A percentile compares a stretch with the other conserved stretches of the same genome.
phyloP scores from a whole-genome alignment of 2,888 invertebrate species.

The Chrysotoxum bicinctum region DNA sequence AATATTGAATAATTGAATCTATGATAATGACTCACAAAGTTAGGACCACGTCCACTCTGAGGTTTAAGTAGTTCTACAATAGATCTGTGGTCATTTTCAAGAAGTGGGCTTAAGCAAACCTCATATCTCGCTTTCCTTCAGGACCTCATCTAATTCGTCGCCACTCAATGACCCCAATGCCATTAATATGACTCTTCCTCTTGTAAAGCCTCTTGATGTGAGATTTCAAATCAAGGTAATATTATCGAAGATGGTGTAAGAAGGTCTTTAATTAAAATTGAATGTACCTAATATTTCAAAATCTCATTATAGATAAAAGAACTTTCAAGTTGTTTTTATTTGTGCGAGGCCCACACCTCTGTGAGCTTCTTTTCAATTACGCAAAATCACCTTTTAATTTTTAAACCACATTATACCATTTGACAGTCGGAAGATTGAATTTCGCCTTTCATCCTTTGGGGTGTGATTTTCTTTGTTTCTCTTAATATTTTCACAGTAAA shows the following conservation, averaged over 20 bases:
- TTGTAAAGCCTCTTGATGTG: background rate
- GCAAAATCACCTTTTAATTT: background rate
- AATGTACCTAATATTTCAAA: background rate
- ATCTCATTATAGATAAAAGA: background rate
- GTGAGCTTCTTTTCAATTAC: background rate
- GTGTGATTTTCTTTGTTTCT: background rate
- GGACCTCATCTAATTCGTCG: no score
- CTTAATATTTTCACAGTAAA: conserved; percentile 1
- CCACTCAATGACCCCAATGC: no score
- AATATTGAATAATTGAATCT: no score
- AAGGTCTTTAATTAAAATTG: background rate
- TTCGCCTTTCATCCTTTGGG: background rate
- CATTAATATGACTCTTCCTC: no score
- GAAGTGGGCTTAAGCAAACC: no score
- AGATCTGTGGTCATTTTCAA: no score
- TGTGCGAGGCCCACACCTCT: background rate
- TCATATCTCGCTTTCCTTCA: no score
- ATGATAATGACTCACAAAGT: no score
- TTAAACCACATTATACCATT: background rate
- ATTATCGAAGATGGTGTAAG: background rate
- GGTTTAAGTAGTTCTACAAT: no score
- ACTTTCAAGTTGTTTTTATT: background rate
- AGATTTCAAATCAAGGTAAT: background rate
- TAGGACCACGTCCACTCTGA: no score
- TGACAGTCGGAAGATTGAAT: conserved; percentile 14